A percentile compares a stretch with the other conserved stretches of the same genome.
These are phyloP conservation scores for Danionella cerebrum DNA, from an alignment of 2,113 vertebrate species.

Conservation along the genomic window DNA sequence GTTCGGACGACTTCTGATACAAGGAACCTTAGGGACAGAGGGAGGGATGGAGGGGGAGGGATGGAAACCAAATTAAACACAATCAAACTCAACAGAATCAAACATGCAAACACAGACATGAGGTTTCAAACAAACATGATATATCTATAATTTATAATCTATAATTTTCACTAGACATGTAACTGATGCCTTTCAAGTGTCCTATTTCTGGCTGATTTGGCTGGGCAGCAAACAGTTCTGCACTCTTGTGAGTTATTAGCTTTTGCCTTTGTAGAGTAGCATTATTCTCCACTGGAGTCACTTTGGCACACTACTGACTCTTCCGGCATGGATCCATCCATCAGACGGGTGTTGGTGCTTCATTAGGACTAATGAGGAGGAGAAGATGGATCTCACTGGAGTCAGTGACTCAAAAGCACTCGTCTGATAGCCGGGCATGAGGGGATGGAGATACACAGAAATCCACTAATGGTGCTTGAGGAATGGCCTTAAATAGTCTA, in stretches of 20 bases:
- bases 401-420: constrained; percentile 79
- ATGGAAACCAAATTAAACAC: constrained; percentile 73
- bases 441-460: constrained; percentile 52
- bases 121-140: no score
- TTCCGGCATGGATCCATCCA: constrained; percentile 55
- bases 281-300: constrained; percentile 58
- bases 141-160: no score
- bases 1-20: constrained; percentile 94
- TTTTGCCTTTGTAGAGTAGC: no score
- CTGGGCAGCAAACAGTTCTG: no score
- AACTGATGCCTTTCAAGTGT: no score
- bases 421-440: constrained; percentile 77
- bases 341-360: constrained; percentile 71
- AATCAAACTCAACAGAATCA: constrained; percentile 60
- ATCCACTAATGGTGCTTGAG: constrained; percentile 32
- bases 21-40: constrained; percentile 84
- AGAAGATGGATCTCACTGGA: constrained; percentile 71
- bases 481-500: constrained; percentile 34
- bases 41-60: constrained; percentile 57
- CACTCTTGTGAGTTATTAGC: no score
- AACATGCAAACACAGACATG: constrained; percentile 68
- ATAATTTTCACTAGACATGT: no score
- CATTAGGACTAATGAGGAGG: constrained; percentile 75
- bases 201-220: no score
- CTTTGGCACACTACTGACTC: constrained; percentile 32